Conservation (phyloP, 2,797 vertebrate species). For the Clarias platycephalus region DNA sequence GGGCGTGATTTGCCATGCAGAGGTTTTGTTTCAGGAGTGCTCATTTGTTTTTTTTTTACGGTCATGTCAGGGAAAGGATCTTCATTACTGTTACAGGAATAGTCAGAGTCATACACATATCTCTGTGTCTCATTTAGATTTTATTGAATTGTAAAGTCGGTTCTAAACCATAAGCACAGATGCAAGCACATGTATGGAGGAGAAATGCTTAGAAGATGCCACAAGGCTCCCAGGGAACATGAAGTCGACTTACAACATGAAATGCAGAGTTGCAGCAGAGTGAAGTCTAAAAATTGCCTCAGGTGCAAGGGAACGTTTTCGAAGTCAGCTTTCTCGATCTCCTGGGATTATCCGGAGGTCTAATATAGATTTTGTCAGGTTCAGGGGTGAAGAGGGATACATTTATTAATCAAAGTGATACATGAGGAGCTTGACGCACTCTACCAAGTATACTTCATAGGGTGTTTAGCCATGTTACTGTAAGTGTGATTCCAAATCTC, state of each 20-base stretch:
- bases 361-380: neutral
- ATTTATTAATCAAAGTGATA: too few species aligned
- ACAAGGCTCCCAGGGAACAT: neutral
- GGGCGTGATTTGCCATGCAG: constrained; percentile 29
- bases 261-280: neutral
- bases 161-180: neutral
- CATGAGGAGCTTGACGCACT: too few species aligned
- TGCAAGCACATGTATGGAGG: constrained; percentile 1
- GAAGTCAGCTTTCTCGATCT: neutral
- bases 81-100: constrained; percentile 35
- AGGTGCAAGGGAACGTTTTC: neutral
- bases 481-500: too few species aligned
- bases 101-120: neutral
- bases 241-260: neutral
- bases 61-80: constrained; percentile 16
- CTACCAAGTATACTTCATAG: too few species aligned
- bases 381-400: too few species aligned
- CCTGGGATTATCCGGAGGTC: neutral
- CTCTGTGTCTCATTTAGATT: constrained; percentile 8
- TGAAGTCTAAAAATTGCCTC: neutral
- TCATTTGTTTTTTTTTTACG: constrained; percentile 29
- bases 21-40: constrained; percentile 14
- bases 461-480: too few species aligned
- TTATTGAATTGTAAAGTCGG: constrained; percentile 14
- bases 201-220: neutral